phyloP scores from a whole-genome alignment of 1,140 invertebrate species.

The Drosophila arizonae region DNA sequence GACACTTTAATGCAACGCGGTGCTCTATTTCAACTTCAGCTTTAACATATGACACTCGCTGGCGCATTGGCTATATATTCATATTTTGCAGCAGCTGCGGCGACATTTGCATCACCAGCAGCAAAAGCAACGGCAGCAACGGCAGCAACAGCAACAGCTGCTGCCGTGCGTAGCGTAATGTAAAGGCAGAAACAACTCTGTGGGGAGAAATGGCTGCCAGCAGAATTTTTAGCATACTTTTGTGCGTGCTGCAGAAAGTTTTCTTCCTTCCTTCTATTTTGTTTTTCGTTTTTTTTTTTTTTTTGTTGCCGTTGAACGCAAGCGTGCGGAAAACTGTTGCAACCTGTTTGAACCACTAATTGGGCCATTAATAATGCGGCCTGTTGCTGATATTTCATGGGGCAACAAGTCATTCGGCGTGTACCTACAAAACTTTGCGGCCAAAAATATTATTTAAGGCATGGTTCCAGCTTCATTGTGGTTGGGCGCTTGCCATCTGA shows the following conservation, averaged over 20 bases:
- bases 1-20: constrained; percentile 37
- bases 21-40: constrained; percentile 5
- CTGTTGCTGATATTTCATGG: constrained; percentile 39
- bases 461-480: background rate
- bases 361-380: constrained; percentile 70
- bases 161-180: too few relatives aligned
- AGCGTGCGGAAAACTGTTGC: constrained; percentile 32
- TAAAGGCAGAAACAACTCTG: background rate
- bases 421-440: constrained; percentile 37
- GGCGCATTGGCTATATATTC: constrained; percentile 61
- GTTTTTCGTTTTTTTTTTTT: too few relatives aligned
- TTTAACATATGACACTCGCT: constrained; percentile 12
- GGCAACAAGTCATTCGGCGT: constrained; percentile 56
- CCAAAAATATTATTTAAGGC: constrained; percentile 43
- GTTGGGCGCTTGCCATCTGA: background rate
- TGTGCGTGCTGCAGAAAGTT: constrained; percentile 24
- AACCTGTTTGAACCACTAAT: constrained; percentile 57
- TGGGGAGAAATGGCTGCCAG: constrained; percentile 17
- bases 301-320: background rate
- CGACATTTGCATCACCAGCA: constrained; percentile 45
- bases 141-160: constrained; percentile 11
- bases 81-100: constrained; percentile 56
- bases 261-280: background rate
- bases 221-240: constrained; percentile 41
- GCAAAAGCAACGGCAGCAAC: background rate